Base-by-base conservation (phyloP, 2,113 vertebrate species). In the Cynopterus brachyotis region DNA sequence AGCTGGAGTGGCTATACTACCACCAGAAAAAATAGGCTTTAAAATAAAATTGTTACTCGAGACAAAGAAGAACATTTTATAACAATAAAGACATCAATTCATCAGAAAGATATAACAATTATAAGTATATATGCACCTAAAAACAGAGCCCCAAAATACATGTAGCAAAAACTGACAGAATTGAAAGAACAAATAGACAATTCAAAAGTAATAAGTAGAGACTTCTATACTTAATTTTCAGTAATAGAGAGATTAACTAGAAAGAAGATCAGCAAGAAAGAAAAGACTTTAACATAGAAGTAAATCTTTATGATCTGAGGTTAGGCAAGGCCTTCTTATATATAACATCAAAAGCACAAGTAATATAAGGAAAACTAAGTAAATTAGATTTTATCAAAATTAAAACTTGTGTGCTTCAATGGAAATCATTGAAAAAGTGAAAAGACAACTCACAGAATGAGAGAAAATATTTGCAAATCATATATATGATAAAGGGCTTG, bases 161-260 rank as follows among this genome's bases (percentile, higher is more conserved):
- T 15, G 57, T 93, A 97, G 59, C 9, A 88, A 96, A 95, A 69
- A 16, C 45, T 42, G 32, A 79, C 45, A 94, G 35, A 93, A 79
- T 17, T 86, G 17, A 62, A 94, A 86, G 32, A 73, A 93, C 32
- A 88, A 89, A 70, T 32, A 94, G 57, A 83, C 2, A 94, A 69
- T 47, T 91, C 26, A 83, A 67, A 93, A 66, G 13, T 50, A 78
- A 67, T 78, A 81, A 30, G 3, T 88, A 26, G 17, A 94, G 17
- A 69, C 7, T 42, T 85, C 35, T 53, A 89, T 11, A 17, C 7
- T 5, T 40, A 28, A 64, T 30, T 91, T 93, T 91, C 26, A 72
- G 12, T 72, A 94, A 37, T 24, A 72, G 19, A 55, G 30, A 75
- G 3, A 81, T 64, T 35, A 90, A 87, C 57, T 75, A 89, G 35